Evolutionary conservation across 2,797 vertebrate genomes (phyloP).

Genomic region (Sparus aurata): DNA sequence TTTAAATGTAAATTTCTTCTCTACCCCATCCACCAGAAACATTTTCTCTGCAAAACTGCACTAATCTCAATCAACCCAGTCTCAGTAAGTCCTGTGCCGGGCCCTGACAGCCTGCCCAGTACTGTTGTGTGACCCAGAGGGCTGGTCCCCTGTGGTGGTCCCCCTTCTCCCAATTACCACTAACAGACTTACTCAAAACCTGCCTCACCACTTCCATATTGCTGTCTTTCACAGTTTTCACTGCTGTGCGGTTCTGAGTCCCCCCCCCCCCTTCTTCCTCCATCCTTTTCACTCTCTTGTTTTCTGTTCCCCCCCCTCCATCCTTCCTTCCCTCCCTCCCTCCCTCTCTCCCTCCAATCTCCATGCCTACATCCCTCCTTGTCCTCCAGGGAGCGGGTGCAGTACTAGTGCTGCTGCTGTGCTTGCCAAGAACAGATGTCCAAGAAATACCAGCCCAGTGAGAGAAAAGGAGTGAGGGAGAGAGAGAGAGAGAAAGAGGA

Average conservation of each 20-base stretch:
- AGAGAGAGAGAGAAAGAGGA: constrained; percentile 39
- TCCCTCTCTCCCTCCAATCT: constrained; percentile 39
- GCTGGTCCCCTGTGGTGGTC: constrained; percentile 72
- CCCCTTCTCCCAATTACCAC: constrained; percentile 80
- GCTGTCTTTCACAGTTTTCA: constrained; percentile 57
- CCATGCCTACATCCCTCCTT: constrained; percentile 72
- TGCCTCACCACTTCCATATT: constrained; percentile 71
- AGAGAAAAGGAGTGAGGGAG: constrained; percentile 69
- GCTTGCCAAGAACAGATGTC: constrained; percentile 88
- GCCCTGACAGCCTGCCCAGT: constrained; percentile 66
- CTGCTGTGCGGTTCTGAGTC: constrained; percentile 49
- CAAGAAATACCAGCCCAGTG: constrained; percentile 83
- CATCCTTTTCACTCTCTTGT: constrained; percentile 62
- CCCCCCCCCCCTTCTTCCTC: constrained; percentile 16
- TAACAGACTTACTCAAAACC: constrained; percentile 78
- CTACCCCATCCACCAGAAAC: constrained; percentile 35
- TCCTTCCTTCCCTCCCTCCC: constrained; percentile 25
- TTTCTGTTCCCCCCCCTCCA: constrained; percentile 57
- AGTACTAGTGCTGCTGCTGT: constrained; percentile 65
- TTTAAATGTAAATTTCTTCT: constrained; percentile 49
- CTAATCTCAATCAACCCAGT: constrained; percentile 58
- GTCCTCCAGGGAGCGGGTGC: constrained; percentile 74
- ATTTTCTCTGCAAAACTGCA: constrained; percentile 53
- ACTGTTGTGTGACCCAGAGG: constrained; percentile 73
- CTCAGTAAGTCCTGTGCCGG: constrained; percentile 47